Evolutionary conservation across 2,797 vertebrate genomes (phyloP).

Genomic region (Eidolon dupreanum): DNA sequence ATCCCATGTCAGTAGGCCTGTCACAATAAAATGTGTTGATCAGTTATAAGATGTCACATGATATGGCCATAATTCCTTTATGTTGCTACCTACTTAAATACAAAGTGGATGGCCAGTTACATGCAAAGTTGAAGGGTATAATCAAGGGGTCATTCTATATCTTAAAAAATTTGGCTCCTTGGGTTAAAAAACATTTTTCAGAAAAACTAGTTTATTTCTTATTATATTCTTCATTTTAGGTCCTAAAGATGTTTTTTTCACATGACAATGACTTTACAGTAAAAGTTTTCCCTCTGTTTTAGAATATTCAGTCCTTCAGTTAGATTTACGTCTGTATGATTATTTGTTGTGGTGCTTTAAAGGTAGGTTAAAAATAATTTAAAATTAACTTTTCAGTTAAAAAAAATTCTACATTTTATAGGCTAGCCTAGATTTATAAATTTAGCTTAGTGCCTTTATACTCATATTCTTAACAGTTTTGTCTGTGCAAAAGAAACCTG

Average conservation of each 20-base stretch:
- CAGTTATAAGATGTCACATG: background rate
- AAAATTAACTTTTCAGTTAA: constrained; percentile 3
- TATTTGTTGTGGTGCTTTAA: constrained; percentile 7
- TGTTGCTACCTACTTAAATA: background rate
- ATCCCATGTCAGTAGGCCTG: background rate
- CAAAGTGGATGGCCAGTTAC: background rate
- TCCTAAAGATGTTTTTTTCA: constrained; percentile 29
- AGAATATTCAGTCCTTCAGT: background rate
- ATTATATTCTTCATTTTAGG: background rate
- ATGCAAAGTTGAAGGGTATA: background rate
- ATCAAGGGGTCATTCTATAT: background rate
- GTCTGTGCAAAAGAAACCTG: background rate
- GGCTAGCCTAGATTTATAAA: background rate
- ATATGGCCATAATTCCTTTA: background rate
- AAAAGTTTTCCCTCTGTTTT: background rate
- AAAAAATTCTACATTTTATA: background rate
- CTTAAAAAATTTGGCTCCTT: background rate
- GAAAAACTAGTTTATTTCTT: background rate
- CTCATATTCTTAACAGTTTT: constrained; percentile 10
- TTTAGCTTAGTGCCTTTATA: background rate
- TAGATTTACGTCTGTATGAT: background rate
- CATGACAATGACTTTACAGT: background rate
- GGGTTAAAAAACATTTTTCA: background rate
- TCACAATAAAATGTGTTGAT: background rate
- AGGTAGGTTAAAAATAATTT: constrained; percentile 24